Evolutionary conservation across 2,888 invertebrate species (phyloP).

Genomic region (Amphipyra berbera): DNA sequence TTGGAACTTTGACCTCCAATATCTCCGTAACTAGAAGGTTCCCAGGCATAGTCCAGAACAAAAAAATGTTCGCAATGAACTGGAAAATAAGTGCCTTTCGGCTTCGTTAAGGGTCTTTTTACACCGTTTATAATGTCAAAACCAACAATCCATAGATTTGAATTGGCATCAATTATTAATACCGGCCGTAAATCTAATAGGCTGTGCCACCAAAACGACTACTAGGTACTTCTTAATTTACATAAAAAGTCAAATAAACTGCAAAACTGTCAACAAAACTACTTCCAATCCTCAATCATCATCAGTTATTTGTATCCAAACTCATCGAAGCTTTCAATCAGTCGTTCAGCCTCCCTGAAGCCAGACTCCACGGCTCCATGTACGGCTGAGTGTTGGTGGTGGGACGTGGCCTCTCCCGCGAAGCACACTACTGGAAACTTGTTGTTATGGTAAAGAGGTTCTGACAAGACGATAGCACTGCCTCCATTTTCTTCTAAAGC

Average conservation of each 20-base stretch:
- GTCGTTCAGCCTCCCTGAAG: conserved; percentile 92
- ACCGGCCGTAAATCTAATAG: too few relatives aligned
- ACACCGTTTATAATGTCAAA: too few relatives aligned
- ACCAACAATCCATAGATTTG: too few relatives aligned
- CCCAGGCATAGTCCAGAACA: too few relatives aligned
- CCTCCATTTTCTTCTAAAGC: conserved; percentile 88
- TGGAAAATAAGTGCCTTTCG: too few relatives aligned
- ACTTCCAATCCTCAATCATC: neutral
- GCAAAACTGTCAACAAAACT: neutral
- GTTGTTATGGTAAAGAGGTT: conserved; percentile 82
- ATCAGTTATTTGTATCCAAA: conserved; percentile 32
- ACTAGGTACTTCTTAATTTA: too few relatives aligned
- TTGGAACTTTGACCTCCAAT: too few relatives aligned
- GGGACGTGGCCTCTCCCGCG: conserved; percentile 92
- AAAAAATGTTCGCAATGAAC: too few relatives aligned
- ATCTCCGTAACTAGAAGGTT: too few relatives aligned
- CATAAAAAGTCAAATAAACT: neutral
- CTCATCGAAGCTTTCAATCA: conserved; percentile 76
- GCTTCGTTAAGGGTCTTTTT: too few relatives aligned
- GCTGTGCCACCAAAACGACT: too few relatives aligned
- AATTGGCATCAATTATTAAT: too few relatives aligned
- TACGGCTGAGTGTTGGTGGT: conserved; percentile 91
- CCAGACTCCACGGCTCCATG: conserved; percentile 94
- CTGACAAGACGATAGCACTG: conserved; percentile 87
- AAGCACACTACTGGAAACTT: conserved; percentile 89